Conservation (phyloP, 2,888 invertebrate genomes). For the Eilema depressum region DNA sequence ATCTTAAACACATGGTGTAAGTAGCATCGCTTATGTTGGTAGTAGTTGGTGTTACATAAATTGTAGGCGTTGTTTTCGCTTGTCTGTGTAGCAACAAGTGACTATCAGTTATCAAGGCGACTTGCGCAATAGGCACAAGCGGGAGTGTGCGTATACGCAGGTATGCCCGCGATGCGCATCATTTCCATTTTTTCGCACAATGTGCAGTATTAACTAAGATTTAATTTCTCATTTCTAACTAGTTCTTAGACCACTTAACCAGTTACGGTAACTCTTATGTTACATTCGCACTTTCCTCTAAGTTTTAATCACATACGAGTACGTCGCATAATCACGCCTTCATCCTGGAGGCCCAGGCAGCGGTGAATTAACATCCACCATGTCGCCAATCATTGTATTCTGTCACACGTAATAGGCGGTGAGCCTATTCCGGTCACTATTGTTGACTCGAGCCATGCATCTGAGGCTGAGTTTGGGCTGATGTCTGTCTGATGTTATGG, state of each 20-base stretch:
- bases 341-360: too few relatives aligned
- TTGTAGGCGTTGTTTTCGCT: conserved; percentile 69
- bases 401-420: too few relatives aligned
- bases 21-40: conserved; percentile 45
- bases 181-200: conserved; percentile 47
- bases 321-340: too few relatives aligned
- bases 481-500: too few relatives aligned
- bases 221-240: conserved; percentile 5
- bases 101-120: conserved; percentile 73
- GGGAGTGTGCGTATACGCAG: conserved; percentile 56
- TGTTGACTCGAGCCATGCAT: too few relatives aligned
- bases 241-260: neutral
- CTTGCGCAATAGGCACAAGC: conserved; percentile 69
- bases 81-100: conserved; percentile 74
- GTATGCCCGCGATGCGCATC: conserved; percentile 51
- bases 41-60: conserved; percentile 67
- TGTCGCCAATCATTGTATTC: too few relatives aligned
- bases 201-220: conserved; percentile 19
- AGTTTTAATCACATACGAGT: too few relatives aligned
- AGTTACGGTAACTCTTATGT: conserved; percentile 4
- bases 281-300: neutral
- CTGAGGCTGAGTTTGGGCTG: too few relatives aligned
- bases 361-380: too few relatives aligned
- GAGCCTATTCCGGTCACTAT: too few relatives aligned
- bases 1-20: conserved; percentile 43